Evolutionary conservation across 2,888 invertebrate species (phyloP).

Genomic region (Leptinotarsa peninsularis): DNA sequence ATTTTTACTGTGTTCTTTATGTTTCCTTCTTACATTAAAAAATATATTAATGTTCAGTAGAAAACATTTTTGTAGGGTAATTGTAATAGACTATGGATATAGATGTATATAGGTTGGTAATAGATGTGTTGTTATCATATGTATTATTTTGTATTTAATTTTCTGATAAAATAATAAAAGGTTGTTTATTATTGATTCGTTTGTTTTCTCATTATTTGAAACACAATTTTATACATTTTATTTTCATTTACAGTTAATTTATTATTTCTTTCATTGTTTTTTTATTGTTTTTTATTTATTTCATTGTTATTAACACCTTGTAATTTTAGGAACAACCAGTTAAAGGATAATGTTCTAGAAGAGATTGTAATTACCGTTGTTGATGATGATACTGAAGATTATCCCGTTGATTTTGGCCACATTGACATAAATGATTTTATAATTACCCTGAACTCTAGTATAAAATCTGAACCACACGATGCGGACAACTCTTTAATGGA

Average conservation of each 20-base stretch:
- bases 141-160: slow-evolving; percentile 26
- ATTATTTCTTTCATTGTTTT: background rate
- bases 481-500: background rate
- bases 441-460: background rate
- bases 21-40: too few relatives aligned
- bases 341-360: slow-evolving; percentile 33
- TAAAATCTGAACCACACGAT: slow-evolving; percentile 9
- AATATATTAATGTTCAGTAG: background rate
- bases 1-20: background rate
- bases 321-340: slow-evolving; percentile 42
- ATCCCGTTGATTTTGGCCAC: background rate
- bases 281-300: background rate
- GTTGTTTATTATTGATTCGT: background rate
- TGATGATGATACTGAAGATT: slow-evolving; percentile 13
- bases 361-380: slow-evolving; percentile 43
- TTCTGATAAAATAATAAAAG: slow-evolving; percentile 26
- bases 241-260: background rate
- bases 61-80: background rate
- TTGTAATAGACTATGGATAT: slow-evolving; percentile 8
- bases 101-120: slow-evolving; percentile 10
- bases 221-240: background rate
- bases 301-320: slow-evolving; percentile 39
- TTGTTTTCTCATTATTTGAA: background rate
- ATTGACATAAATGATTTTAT: slow-evolving; percentile 5
- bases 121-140: slow-evolving; percentile 8